Evolutionary conservation across 2,888 invertebrate genomes (phyloP), one percentile per base, ranked within the genome.

Genomic region (Clitarchus hookeri): DNA sequence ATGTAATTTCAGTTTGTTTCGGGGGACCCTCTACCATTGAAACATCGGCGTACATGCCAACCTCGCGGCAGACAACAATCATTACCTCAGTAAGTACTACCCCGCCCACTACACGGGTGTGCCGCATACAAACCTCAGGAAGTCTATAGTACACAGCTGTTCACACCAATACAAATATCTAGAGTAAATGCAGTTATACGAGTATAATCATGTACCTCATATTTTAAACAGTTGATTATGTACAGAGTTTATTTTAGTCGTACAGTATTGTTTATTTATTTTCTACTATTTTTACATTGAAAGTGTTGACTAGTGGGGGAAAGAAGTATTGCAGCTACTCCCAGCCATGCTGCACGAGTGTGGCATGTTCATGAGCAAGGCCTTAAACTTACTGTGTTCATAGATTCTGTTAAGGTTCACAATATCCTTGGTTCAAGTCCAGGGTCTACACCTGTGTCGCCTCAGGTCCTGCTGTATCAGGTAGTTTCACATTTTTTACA

Each of bases 1-100:
- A n/a, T 19, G n/a, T 65, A 6, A 9, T 19, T 19, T 19, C 23
- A 6, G 65, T 65, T 23, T 23, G n/a, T 65, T 19, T 65, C n/a
- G 23, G n/a, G n/a, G 65, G n/a, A 65, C 53, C 19, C 13, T 53
- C 53, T 53, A 19, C 53, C 36, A 36, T 36, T 36, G 36, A 53
- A 53, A 16, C 53, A 53, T 19, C 53, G 6, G 53, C 8, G 13
- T 12, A 53, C n/a, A 19, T 1, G 16, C n/a, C n/a, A 19, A 65
- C 65, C 65, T 65, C 65, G 65, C n/a, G 23, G 8, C 65, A 11
- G n/a, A 65, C 65, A 82, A 85, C 86, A 86, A 84, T 85, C 85
- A 85, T 77, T 86, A 86, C 86, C 86, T 86, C 86, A 86, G 85
- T 86, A 82, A 82, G 82, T 84, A 84, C 84, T 25, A 19, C n/a